Base-by-base conservation (phyloP, 2,797 vertebrate genomes). In the Pipistrellus pipistrellus region DNA sequence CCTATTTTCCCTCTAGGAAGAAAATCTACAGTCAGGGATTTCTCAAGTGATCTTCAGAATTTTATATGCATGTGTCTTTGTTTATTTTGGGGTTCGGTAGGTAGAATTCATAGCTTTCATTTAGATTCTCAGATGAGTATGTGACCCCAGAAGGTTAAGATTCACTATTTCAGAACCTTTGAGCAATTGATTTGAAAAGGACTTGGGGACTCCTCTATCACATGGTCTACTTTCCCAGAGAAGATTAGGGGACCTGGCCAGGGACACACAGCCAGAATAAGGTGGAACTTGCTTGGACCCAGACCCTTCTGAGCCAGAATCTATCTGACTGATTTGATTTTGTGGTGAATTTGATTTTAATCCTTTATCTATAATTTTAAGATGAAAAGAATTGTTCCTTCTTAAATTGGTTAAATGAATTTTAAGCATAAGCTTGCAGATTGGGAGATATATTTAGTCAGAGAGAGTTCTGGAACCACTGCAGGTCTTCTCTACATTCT, bases 361-460 rank as follows among this genome's bases (percentile, higher is more conserved):
- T 78, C 44, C 66, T 93, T 85, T 64, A 69, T 68, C 75, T 95
- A 25, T 6, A 90, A 44, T 89, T 93, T 96, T 80, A 27, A 89
- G 51, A 12, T 46, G 77, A 84, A 87, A 90, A 78, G 5, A 53
- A 71, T 25, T 57, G 2, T 68, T 11, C 6, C 27, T 78, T 92
- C 41, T 76, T 81, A 85, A 92, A 35, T 83, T 83, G 38, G 3
- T 94, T 84, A 55, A 90, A 59, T 85, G 55, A 82, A 89, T 80
- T 94, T 88, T 85, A 82, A 89, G 14, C 51, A 23, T 95, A 55
- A 69, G 30, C 75, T 93, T 72, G 25, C 35, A 53, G 25, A 76
- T 25, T 80, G 17, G 38, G 81, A 32, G 32, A 71, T 55, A 20
- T 23, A 72, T 87, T 88, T 87, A 75, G 27, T 41, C 83, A 64